Percentiles rank a stretch among this genome's conserved stretches.
Evolutionary conservation across 92 coral and sea anemone genomes (phyloP).

Genomic region (Pocillopora meandrina): DNA sequence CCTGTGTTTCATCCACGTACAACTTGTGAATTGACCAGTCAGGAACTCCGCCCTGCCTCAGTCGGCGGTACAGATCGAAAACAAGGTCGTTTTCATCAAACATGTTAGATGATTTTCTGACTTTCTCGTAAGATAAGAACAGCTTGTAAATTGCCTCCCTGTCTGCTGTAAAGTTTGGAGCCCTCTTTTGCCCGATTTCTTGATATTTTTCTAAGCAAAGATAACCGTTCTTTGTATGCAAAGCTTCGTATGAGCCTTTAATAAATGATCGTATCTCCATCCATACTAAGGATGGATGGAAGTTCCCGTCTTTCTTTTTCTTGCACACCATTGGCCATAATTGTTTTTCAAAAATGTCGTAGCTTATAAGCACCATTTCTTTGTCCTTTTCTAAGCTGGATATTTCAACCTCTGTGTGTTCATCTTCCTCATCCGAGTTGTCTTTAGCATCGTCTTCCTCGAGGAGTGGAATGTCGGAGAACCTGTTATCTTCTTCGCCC

Average conservation of each 20-base stretch:
- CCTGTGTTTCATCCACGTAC: conserved; percentile 66
- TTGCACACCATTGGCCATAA: conserved; percentile 60
- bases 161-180: conserved; percentile 61
- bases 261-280: conserved; percentile 66
- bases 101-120: conserved; percentile 40
- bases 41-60: conserved; percentile 22
- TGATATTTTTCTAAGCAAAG: conserved; percentile 46
- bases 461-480: conserved; percentile 20
- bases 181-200: conserved; percentile 52
- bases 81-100: conserved; percentile 65
- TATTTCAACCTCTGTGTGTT: conserved; percentile 6
- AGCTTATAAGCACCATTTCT: conserved; percentile 20
- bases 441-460: conserved; percentile 27
- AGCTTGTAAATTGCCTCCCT: conserved; percentile 42
- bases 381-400: background rate
- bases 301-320: conserved; percentile 42
- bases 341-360: conserved; percentile 48
- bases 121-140: conserved; percentile 46
- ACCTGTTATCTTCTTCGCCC: conserved; percentile 50
- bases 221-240: conserved; percentile 47
- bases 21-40: conserved; percentile 60
- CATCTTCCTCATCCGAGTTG: conserved; percentile 31
- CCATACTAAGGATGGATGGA: conserved; percentile 66
- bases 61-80: conserved; percentile 36
- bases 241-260: conserved; percentile 64